Evolutionary conservation across 1,140 invertebrate species (phyloP), one percentile per base, ranked within the genome.

Genomic region (Apocrypta bakeri): DNA sequence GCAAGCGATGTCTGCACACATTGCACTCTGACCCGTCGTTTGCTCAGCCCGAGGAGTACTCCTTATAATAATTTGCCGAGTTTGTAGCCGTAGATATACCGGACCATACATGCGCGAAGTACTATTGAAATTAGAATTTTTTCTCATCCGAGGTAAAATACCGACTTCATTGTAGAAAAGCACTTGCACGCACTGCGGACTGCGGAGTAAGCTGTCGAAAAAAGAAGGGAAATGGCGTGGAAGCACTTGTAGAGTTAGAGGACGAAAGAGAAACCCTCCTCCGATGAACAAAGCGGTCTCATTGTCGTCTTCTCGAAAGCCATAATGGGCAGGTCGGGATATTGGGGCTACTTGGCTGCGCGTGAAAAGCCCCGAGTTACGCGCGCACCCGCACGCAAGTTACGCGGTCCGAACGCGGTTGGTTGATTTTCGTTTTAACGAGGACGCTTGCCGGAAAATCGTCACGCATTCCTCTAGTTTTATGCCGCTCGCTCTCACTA

Each of bases 381-480:
- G 66, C 61, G 81, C 37, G 66, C 33, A 33, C 25, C 48, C 61
- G 64, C 21, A 56, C 61, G 42, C 61, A 33, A 84, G 29, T 84
- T 74, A 78, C 79, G 79, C 79, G 72, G 72, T 74, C 72, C 72
- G 40, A 74, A 25, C 72, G 40, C 42, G 72, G 72, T 84, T 64
- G 78, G 72, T 74, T 80, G 74, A 84, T 69, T 84, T 71, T 7
- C 83, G 66, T 84, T 84, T 85, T 84, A 85, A 85, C 85, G 82
- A 87, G 71, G 74, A 76, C 66, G 42, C 2, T 25, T 25, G 74
- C 86, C 76, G 84, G 82, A 73, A 85, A 81, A 84, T 84, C 42
- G 82, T 85, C 82, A 77, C 82, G 61, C 66, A 71, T 82, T 69
- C 73, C 72, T 66, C 68, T 56, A 74, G 63, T 61, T 85, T 85